A percentile compares a stretch with the other conserved stretches of the same genome.
These are phyloP conservation scores for Gymnosoma rotundatum DNA, from an alignment of 2,888 invertebrate genomes.

Conservation along the genomic window DNA sequence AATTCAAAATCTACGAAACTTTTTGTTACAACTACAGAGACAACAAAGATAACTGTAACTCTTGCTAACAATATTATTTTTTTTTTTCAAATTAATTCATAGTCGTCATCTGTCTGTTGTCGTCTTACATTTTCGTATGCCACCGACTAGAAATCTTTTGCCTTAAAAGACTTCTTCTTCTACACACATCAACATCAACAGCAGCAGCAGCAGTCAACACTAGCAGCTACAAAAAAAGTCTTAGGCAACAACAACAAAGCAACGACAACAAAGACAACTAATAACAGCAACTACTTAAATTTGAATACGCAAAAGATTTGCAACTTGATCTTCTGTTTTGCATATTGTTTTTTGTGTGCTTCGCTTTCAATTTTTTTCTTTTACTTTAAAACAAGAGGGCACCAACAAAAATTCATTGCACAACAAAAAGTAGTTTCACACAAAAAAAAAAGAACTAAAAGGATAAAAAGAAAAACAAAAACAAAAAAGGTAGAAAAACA, in stretches of 20 bases:
- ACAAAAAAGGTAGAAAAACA: constrained; percentile 69
- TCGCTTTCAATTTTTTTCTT: neutral
- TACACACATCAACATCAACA: constrained; percentile 28
- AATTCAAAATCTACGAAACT: constrained; percentile 22
- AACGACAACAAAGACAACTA: constrained; percentile 4
- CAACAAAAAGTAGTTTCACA: constrained; percentile 35
- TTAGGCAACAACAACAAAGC: constrained; percentile 13
- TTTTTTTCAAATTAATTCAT: constrained; percentile 25
- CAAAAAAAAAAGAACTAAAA: constrained; percentile 5
- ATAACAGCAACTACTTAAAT: constrained; percentile 29
- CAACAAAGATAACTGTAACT: constrained; percentile 16
- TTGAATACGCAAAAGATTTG: constrained; percentile 48
- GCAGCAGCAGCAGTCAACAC: constrained; percentile 13
- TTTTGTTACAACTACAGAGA: constrained; percentile 14
- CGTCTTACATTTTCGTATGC: constrained; percentile 19
- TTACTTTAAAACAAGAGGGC: constrained; percentile 15
- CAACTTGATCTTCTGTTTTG: constrained; percentile 69
- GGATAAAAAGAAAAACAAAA: constrained; percentile 22
- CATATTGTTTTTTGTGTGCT: constrained; percentile 20
- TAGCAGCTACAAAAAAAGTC: constrained; percentile 35
- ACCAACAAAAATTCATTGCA: constrained; percentile 48
- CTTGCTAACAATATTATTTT: constrained; percentile 18
- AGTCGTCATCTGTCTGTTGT: constrained; percentile 27
- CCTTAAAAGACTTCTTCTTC: constrained; percentile 38
- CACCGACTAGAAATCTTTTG: constrained; percentile 55